A percentile compares a stretch with the other conserved stretches of the same genome.
phyloP scores from a whole-genome alignment of 2,888 invertebrate species.

The Conus canariensis region DNA sequence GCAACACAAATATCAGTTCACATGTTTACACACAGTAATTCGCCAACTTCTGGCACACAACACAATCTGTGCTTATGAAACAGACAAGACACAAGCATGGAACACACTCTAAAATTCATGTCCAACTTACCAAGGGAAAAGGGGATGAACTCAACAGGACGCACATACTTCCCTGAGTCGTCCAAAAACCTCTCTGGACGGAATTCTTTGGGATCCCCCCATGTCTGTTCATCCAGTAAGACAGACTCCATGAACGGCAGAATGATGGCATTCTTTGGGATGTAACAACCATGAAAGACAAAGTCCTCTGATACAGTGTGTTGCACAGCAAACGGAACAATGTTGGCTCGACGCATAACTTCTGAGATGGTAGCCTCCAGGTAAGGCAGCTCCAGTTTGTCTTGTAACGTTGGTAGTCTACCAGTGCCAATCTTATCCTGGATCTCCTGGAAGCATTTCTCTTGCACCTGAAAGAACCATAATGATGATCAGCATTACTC shows the following conservation, averaged over 20 bases:
- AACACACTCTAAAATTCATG: too few relatives aligned
- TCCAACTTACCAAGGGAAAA: constrained; percentile 53
- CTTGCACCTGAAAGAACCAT: constrained; percentile 39
- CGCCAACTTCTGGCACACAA: too few relatives aligned
- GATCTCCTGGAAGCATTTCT: constrained; percentile 54
- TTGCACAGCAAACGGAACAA: constrained; percentile 58
- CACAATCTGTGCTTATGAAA: too few relatives aligned
- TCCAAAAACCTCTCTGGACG: constrained; percentile 64
- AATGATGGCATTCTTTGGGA: constrained; percentile 65
- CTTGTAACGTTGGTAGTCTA: constrained; percentile 52
- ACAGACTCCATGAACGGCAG: constrained; percentile 62
- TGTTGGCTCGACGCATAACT: constrained; percentile 58
- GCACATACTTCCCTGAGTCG: constrained; percentile 43
- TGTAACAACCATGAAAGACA: constrained; percentile 61
- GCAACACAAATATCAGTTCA: too few relatives aligned
- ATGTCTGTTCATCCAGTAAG: constrained; percentile 56
- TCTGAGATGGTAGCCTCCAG: constrained; percentile 67
- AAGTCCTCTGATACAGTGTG: constrained; percentile 62
- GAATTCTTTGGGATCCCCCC: constrained; percentile 61
- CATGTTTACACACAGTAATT: too few relatives aligned
- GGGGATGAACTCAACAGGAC: constrained; percentile 50
- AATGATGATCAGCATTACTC: too few relatives aligned
- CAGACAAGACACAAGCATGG: too few relatives aligned
- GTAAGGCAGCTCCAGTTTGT: constrained; percentile 56
- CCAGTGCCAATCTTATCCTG: constrained; percentile 72